Conservation (phyloP, 2,888 invertebrate genomes). For the Adelphocoris suturalis region DNA sequence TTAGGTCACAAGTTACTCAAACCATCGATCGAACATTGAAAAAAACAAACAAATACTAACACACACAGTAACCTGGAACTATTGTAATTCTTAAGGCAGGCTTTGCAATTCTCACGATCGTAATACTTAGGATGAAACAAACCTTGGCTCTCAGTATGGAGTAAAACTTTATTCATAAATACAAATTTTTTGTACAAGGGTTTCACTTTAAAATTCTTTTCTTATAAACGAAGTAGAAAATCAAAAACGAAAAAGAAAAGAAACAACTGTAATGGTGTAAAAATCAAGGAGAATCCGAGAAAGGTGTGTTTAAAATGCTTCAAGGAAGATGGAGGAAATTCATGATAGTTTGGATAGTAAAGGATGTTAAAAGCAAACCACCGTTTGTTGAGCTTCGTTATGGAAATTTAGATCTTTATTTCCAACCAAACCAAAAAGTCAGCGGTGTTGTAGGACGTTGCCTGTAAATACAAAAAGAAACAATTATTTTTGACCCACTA, state of each 20-base stretch:
- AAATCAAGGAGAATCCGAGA: conserved; percentile 45
- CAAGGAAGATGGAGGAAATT: conserved; percentile 69
- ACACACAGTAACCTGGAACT: too few relatives aligned
- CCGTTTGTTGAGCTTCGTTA: conserved; percentile 77
- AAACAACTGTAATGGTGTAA: conserved; percentile 57
- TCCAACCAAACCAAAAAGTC: conserved; percentile 77
- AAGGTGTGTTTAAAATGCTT: conserved; percentile 60
- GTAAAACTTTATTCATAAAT: conserved; percentile 74
- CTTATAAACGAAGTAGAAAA: conserved; percentile 73
- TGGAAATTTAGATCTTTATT: conserved; percentile 79
- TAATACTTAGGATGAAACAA: conserved; percentile 49
- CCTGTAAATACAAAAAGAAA: conserved; percentile 78
- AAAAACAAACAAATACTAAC: too few relatives aligned
- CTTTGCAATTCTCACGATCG: background rate
- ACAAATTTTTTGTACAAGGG: conserved; percentile 73
- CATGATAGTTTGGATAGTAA: conserved; percentile 40
- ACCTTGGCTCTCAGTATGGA: conserved; percentile 54
- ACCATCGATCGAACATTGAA: background rate
- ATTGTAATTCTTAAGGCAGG: background rate
- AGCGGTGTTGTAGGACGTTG: conserved; percentile 73
- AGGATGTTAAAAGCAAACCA: conserved; percentile 75
- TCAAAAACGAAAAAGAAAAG: conserved; percentile 71
- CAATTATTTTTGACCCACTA: conserved; percentile 23
- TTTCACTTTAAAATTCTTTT: conserved; percentile 68
- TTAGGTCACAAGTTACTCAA: conserved; percentile 12